A percentile compares a stretch with the other conserved stretches of the same genome.
These are phyloP conservation scores for Spea hammondii DNA, from an alignment of 2,797 vertebrate species.

Conservation along the genomic window DNA sequence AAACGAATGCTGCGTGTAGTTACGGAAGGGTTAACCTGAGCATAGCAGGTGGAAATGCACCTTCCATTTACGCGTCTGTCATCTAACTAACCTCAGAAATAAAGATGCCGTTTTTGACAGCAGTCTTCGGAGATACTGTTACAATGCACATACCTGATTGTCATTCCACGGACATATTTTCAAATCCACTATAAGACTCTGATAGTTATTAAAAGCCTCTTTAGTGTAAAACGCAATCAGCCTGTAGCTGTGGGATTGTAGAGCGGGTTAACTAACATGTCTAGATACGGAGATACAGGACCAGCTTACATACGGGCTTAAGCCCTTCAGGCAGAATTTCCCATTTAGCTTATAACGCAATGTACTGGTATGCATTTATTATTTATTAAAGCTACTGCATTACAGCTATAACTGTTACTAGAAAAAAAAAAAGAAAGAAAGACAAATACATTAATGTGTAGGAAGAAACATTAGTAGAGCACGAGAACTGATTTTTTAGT, in stretches of 20 bases:
- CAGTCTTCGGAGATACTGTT: not conserved
- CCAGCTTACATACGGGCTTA: not conserved
- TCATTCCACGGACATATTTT: not conserved
- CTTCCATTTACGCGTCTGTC: too few relatives aligned
- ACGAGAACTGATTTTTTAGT: too few relatives aligned
- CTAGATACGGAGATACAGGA: constrained; percentile 1
- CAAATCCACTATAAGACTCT: not conserved
- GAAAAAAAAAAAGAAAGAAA: too few relatives aligned
- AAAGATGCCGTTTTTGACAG: not conserved
- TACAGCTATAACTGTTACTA: too few relatives aligned
- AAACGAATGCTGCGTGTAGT: too few relatives aligned
- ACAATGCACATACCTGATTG: not conserved
- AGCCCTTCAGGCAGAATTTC: not conserved
- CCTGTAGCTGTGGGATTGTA: constrained; percentile 3
- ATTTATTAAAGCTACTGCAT: too few relatives aligned
- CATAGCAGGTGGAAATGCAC: too few relatives aligned
- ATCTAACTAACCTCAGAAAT: not conserved
- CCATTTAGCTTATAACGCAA: not conserved
- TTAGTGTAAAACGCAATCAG: not conserved
- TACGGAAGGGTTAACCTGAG: too few relatives aligned
- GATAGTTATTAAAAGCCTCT: not conserved
- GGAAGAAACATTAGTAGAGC: not conserved
- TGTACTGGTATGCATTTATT: not conserved
- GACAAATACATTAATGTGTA: not conserved
- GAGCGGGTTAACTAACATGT: not conserved